Conservation (phyloP, 1,140 invertebrate species). For the Ditylenchus dipsaci region DNA sequence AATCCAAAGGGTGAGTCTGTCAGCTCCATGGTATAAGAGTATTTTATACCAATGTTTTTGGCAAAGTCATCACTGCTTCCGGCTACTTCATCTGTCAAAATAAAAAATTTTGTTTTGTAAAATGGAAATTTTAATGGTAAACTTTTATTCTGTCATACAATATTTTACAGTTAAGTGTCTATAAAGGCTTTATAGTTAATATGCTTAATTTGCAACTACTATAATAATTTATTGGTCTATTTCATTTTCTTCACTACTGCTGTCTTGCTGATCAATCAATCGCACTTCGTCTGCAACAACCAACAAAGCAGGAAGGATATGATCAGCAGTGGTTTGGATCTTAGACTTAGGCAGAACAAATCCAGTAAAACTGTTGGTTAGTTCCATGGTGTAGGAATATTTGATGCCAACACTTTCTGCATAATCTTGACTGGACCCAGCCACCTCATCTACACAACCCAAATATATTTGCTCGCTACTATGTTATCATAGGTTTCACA, state of each 20-base stretch:
- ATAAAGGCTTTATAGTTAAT: no score
- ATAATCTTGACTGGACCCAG: constrained; percentile 52
- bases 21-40: constrained; percentile 12
- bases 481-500: no score
- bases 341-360: constrained; percentile 3
- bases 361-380: constrained; percentile 16
- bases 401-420: constrained; percentile 58
- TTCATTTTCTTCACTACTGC: no score
- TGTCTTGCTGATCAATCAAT: not conserved
- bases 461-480: no score
- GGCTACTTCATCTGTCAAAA: constrained; percentile 8
- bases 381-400: constrained; percentile 60
- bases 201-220: no score
- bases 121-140: no score
- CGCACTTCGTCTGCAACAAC: constrained; percentile 3
- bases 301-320: constrained; percentile 1
- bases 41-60: constrained; percentile 8
- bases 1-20: not conserved
- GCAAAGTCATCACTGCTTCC: constrained; percentile 7
- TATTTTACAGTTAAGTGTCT: no score
- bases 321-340: not conserved
- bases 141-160: no score
- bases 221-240: no score
- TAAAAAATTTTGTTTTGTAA: no score
- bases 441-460: constrained; percentile 31